Percentiles rank a stretch among this genome's conserved stretches.
phyloP scores from a whole-genome alignment of 2,797 vertebrate species.

The Peromyscus melanophrys region DNA sequence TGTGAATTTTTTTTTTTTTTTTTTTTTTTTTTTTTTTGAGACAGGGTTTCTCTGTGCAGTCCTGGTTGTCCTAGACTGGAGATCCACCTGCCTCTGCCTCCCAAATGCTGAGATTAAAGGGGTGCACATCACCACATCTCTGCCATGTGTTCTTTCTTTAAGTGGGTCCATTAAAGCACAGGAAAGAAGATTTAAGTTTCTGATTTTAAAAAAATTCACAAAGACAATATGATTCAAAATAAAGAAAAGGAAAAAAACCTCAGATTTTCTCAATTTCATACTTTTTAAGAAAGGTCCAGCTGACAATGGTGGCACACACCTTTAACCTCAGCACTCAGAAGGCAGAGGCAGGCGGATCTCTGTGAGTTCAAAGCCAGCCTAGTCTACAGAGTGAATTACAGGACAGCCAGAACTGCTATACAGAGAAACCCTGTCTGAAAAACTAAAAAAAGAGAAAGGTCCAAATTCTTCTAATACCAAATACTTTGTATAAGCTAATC shows the following conservation, averaged over 20 bases:
- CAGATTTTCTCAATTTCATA: slow-evolving; percentile 39
- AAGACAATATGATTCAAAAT: slow-evolving; percentile 10
- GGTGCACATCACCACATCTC: too few relatives aligned
- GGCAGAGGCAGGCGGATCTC: too few relatives aligned
- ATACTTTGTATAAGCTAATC: slow-evolving; percentile 44
- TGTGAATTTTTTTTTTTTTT: too few relatives aligned
- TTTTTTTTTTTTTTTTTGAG: too few relatives aligned
- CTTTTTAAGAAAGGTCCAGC: slow-evolving; percentile 19
- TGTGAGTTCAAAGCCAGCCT: too few relatives aligned
- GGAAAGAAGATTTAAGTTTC: slow-evolving; percentile 14
- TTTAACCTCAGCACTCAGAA: too few relatives aligned
- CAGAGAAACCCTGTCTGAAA: too few relatives aligned
- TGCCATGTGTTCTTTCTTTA: not conserved
- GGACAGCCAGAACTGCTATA: too few relatives aligned
- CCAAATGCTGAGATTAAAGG: not conserved
- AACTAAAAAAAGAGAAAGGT: not conserved
- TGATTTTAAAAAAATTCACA: slow-evolving; percentile 46
- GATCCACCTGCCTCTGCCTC: not conserved
- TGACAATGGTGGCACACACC: too few relatives aligned
- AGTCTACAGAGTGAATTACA: too few relatives aligned
- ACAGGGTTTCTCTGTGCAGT: too few relatives aligned
- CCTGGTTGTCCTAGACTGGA: not conserved
- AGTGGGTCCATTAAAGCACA: not conserved
- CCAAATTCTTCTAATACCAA: slow-evolving; percentile 55
- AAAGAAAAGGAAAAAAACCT: slow-evolving; percentile 11